Percentiles rank a stretch among this genome's conserved stretches.
Evolutionary conservation across 2,113 vertebrate genomes (phyloP).

Genomic region (Leptobrachium leishanense): DNA sequence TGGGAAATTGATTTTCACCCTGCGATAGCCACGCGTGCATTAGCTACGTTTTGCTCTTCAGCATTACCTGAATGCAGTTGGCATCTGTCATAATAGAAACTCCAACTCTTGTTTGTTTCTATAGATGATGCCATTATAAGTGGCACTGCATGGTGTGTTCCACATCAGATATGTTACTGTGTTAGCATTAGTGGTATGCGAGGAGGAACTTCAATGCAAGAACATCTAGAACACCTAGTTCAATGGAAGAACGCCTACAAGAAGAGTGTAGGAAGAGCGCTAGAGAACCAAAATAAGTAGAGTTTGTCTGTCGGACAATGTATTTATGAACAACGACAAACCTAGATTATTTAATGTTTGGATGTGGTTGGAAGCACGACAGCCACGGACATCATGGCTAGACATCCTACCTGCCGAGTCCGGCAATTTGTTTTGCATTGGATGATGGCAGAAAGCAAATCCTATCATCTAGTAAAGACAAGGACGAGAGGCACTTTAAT

Average conservation of each 20-base stretch:
- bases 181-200: constrained; percentile 93
- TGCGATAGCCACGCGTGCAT: constrained; percentile 68
- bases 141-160: constrained; percentile 92
- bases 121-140: constrained; percentile 82
- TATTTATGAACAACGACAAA: neutral
- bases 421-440: no score
- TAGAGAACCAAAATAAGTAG: neutral
- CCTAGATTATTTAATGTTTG: neutral
- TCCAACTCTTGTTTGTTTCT: constrained; percentile 77
- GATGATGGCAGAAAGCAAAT: no score
- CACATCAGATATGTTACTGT: constrained; percentile 75
- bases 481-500: no score
- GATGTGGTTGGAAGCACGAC: no score
- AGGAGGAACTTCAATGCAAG: constrained; percentile 68
- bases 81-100: constrained; percentile 85
- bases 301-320: neutral
- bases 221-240: constrained; percentile 45
- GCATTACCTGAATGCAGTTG: constrained; percentile 86
- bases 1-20: constrained; percentile 57
- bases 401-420: no score
- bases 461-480: no score
- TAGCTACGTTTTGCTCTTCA: constrained; percentile 71
- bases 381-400: no score
- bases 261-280: neutral
- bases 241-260: neutral